Base-by-base conservation (phyloP, 2,888 invertebrate species). In the Rhingia campestris region DNA sequence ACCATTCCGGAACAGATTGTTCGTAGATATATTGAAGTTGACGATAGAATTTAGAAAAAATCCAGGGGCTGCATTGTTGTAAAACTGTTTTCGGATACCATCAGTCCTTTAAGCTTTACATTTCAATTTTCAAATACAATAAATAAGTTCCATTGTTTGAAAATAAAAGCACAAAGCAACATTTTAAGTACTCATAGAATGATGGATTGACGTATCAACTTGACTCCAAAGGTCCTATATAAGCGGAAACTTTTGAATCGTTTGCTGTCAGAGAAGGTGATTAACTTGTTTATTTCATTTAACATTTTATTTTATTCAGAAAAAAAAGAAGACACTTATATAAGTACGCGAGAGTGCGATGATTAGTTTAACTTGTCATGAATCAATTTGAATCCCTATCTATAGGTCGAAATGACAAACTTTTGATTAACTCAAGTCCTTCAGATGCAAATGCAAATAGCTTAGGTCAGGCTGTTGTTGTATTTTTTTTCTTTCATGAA, bases 231-330 rank as follows among this genome's bases (percentile, higher is more conserved):
- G 59, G 66, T 37, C 66, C 56, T 66, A 58, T 59, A 45, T 0
- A 67, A 67, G 67, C 81, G 81, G 77, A 81, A 81, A 72, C 43
- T 61, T 22, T 67, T 72, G 54, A 7, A 49, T 66, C 39, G 53
- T 30, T 49, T n/a, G 59, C 76, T 72, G 72, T 77, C 81, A 82
- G 12, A 77, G 56, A 63, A 73, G 81, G 81, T 77, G 81, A 82
- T 82, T 77, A 82, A 77, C 61, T 82, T 82, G 81, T 82, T 82
- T 82, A 82, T 67, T 73, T 51, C 59, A 70, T 61, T 59, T 70
- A 41, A 39, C 6, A 49, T 59, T 69, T 22, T 32, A n/a, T 45
- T 56, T 14, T 47, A n/a, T n/a, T 32, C 30, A 58, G 9, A 58
- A 37, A 12, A 39, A 59, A 66, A 45, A 72, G 49, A 61, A 67